Percentiles rank a stretch among this genome's conserved stretches.
These are phyloP conservation scores for Ruditapes philippinarum DNA, from an alignment of 1,140 invertebrate species.

Conservation along the genomic window DNA sequence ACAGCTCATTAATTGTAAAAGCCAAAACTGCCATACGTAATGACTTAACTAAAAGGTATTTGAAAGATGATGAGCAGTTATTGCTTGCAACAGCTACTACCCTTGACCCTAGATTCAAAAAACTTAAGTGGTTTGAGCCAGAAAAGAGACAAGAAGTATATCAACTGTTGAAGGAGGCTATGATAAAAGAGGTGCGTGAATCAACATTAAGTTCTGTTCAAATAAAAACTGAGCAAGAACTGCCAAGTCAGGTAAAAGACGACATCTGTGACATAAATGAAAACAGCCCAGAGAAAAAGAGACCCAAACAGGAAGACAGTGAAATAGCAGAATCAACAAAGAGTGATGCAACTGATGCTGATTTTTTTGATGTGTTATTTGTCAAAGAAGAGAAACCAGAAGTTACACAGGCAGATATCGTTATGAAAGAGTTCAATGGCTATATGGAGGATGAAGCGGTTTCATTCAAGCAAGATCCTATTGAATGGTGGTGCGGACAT, in stretches of 20 bases:
- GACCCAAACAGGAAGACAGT: neutral
- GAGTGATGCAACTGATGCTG: neutral
- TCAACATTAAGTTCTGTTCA: neutral
- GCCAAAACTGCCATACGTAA: neutral
- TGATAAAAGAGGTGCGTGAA: slow-evolving; percentile 11
- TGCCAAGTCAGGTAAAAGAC: neutral
- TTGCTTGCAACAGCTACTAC: neutral
- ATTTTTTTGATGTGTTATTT: slow-evolving; percentile 29
- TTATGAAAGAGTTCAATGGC: slow-evolving; percentile 3
- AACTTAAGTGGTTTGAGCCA: neutral
- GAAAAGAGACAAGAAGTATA: slow-evolving; percentile 19
- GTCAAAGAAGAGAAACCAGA: neutral
- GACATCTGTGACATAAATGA: neutral
- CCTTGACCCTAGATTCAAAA: slow-evolving; percentile 36
- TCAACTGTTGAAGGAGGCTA: neutral
- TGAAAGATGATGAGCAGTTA: slow-evolving; percentile 14
- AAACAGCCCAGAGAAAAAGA: neutral
- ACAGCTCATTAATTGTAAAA: slow-evolving; percentile 29
- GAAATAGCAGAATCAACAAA: neutral
- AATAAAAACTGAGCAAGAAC: neutral
- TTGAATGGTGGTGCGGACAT: slow-evolving; percentile 53
- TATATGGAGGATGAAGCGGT: slow-evolving; percentile 23
- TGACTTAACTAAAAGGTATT: neutral
- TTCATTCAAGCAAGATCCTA: slow-evolving; percentile 25
- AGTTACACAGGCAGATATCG: neutral